Conservation (phyloP, 2,888 invertebrate species). For the Catocala sponsa region DNA sequence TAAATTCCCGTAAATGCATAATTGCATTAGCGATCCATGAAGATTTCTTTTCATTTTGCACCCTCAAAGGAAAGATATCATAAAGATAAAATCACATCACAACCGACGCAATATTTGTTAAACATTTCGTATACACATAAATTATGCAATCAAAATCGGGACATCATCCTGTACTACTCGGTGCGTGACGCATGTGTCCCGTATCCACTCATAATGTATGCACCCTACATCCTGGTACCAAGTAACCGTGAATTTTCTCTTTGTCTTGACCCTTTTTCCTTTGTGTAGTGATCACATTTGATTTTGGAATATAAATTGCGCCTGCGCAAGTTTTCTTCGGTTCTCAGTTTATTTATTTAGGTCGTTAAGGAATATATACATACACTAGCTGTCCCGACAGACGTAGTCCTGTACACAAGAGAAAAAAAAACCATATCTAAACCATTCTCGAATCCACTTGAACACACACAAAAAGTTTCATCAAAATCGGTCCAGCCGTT, state of each 20-base stretch:
- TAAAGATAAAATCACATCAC: slow-evolving; percentile 41
- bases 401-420: too few relatives aligned
- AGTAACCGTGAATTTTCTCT: slow-evolving; percentile 41
- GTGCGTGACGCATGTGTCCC: slow-evolving; percentile 55
- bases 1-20: too few relatives aligned
- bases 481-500: too few relatives aligned
- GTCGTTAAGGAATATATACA: too few relatives aligned
- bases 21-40: too few relatives aligned
- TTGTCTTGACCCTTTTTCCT: slow-evolving; percentile 18
- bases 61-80: slow-evolving; percentile 23
- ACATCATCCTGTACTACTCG: slow-evolving; percentile 39
- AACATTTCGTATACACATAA: slow-evolving; percentile 33
- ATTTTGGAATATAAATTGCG: slow-evolving; percentile 5
- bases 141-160: slow-evolving; percentile 44
- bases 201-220: slow-evolving; percentile 58
- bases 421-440: too few relatives aligned
- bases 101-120: slow-evolving; percentile 26
- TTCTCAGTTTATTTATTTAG: too few relatives aligned
- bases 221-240: slow-evolving; percentile 65
- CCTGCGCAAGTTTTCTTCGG: background rate
- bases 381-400: too few relatives aligned
- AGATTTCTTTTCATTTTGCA: background rate
- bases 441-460: too few relatives aligned
- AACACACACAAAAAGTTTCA: too few relatives aligned
- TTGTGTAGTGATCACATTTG: background rate